Evolutionary conservation across 92 coral and sea anemone genomes (phyloP), one percentile per base, ranked within the genome.

Genomic region (Hydrozoanthus gracilis): DNA sequence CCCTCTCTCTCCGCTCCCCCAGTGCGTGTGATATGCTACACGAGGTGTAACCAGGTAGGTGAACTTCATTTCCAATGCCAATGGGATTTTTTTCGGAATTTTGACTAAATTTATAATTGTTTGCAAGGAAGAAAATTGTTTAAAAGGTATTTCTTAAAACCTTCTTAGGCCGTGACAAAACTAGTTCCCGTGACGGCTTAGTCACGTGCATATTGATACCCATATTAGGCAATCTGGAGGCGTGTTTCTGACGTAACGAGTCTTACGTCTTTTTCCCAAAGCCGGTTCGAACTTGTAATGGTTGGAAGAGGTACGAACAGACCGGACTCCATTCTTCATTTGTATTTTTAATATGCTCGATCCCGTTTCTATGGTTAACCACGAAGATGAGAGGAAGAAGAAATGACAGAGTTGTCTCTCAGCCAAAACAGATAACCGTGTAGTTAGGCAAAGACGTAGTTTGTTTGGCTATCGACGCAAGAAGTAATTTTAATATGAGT

Each of bases 221-320:
- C 74, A 60, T 60, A 80, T 80, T 60, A 80, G 85, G 85, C 55
- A 80, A 65, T 15, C 85, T 80, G 85, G 85, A 64, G 74, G 85
- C 73, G 74, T 80, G 85, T 64, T 80, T 67, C 73, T 80, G 85
- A 80, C 85, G 85, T 65, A 65, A 80, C 48, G 65, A 76, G 79
- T 52, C 62, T 27, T 49, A 48, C 65, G 47, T 9, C 51, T 6
- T 27, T 27, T 27, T 27, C 39, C 39, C 39, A 55, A 55, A 77
- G 85, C 85, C 85, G 85, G 85, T 48, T 74, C 85, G 46, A 79
- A 47, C 73, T 12, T 15, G 16, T 15, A 14, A 58, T 1, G 3
- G 8, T 52, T 9, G 7, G 2, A 10, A 11, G 84, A 15, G 2
- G 16, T 8, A 12, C 4, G 47, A 46, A 20, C 55, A 4, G 12